Base-by-base conservation (phyloP, 2,888 invertebrate genomes). In the Hylaea fasciaria region DNA sequence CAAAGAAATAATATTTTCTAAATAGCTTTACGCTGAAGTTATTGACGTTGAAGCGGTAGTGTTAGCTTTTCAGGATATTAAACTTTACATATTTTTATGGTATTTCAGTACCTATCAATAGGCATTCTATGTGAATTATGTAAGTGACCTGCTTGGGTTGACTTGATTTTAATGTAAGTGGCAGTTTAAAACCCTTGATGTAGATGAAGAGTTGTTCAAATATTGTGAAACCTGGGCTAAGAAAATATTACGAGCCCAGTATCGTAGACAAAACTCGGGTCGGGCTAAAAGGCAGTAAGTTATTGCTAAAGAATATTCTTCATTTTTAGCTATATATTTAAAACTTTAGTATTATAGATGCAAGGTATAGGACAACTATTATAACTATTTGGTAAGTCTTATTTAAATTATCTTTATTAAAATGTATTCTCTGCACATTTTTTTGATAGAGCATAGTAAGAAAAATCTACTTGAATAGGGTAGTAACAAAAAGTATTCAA, bases 401-500 rank as follows among this genome's bases (percentile, higher is more conserved):
- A 2, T 12, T 12, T 37, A 37, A n/a, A n/a, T n/a, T 40, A 44
- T 22, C 12, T 17, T 44, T 22, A 16, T 9, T 32, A n/a, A n/a
- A n/a, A n/a, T n/a, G n/a, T n/a, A 46, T n/a, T 32, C 8, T n/a
- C 32, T 50, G 50, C 41, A 29, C 22, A 2, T 28, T 22, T 28
- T 50, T 10, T 41, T n/a, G 0, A 2, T 49, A 13, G 13, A 41
- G 11, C 14, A 1, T 41, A 9, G 8, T 41, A 41, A 7, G 2
- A 11, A 12, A 17, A 13, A 7, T 14, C 41, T 32, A 44, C 22
- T 37, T 16, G 11, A 48, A 22, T 32, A 22, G 17, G 40, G 32
- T 62, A 40, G 43, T 45, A 48, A 45, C 40, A 22, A 37, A 48
- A 51, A 57, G 57, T 54, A 61, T 59, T 56, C 32, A 40, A 52